Evolutionary conservation across 2,113 vertebrate genomes (phyloP), one percentile per base, ranked within the genome.

Genomic region (Struthio camelus): DNA sequence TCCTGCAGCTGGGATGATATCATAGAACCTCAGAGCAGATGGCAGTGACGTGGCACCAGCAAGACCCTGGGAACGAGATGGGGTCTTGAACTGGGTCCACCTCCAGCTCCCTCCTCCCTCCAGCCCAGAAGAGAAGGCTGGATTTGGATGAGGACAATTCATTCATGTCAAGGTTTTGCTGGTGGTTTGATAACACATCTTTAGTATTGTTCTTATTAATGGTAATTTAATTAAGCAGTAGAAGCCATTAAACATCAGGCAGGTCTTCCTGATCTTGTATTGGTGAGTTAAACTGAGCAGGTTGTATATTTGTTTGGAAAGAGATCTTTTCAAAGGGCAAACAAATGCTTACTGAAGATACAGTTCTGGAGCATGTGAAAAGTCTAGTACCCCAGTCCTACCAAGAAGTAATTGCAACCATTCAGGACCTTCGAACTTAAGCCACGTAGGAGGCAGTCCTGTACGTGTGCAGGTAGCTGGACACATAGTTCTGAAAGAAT

Each of bases 11-110:
- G 48, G 11, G 36, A 46, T 20, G 50, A 28, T 19, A 76, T 93
- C 61, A 50, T 12, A 79, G 70, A 85, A n/a, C 14, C 36, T 14
- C 3, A 56, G 38, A 64, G 32, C 14, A 54, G 53, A 38, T 48
- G 62, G 24, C 24, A 69, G 62, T 18, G 20, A 67, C 14, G 0
- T 44, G 10, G 56, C 59, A 75, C 5, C 51, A 85, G n/a, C 0
- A 1, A 44, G 46, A 64, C 13, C 11, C 0, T 6, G 0, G 32
- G 14, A 18, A 56, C 2, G 32, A 2, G 19, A 10, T 56, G 30
- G 34, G 12, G 0, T 0, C 17, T 46, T 44, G 30, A 7, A 11
- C 1, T 28, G 34, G 11, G 9, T 77, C 19, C 15, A 16, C 36
- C 72, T 85, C 11, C 48, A 61, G 23, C 19, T 80, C 1, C 0